Evolutionary conservation across 2,797 vertebrate species (phyloP).

Genomic region (Amniataba percoides): DNA sequence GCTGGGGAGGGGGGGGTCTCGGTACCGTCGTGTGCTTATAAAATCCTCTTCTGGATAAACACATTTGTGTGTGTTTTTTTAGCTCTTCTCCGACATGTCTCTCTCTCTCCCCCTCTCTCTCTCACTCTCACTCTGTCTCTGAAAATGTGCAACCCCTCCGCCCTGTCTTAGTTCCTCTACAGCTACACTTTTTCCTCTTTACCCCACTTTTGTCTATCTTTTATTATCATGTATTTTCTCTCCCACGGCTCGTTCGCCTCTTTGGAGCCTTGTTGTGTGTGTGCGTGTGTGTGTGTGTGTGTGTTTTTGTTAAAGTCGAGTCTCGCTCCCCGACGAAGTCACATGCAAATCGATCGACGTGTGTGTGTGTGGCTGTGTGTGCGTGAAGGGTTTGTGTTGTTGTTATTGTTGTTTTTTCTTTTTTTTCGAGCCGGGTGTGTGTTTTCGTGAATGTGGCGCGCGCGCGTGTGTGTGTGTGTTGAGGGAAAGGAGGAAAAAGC

Average conservation of each 20-base stretch:
- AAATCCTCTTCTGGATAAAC: conserved; percentile 80
- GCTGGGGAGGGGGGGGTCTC: conserved; percentile 52
- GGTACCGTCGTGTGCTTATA: conserved; percentile 65
- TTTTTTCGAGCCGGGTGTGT: conserved; percentile 60
- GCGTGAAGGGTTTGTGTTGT: conserved; percentile 40
- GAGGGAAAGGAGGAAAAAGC: conserved; percentile 63
- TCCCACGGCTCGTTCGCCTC: conserved; percentile 77
- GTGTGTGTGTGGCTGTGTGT: conserved; percentile 68
- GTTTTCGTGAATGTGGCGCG: conserved; percentile 63
- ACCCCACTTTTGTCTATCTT: conserved; percentile 83
- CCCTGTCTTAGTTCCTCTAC: conserved; percentile 79
- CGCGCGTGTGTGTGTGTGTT: conserved; percentile 45
- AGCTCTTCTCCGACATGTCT: conserved; percentile 74
- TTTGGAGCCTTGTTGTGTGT: conserved; percentile 69
- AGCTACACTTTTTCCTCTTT: conserved; percentile 78
- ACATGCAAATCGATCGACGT: conserved; percentile 86
- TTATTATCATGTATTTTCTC: conserved; percentile 65
- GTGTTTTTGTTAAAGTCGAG: conserved; percentile 79
- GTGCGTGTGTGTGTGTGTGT: no score
- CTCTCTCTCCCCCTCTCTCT: not conserved
- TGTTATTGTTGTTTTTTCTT: no score
- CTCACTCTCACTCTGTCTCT: not conserved
- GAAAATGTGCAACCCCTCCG: conserved; percentile 81
- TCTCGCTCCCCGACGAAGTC: conserved; percentile 85
- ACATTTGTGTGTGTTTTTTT: conserved; percentile 61